Evolutionary conservation across 1,140 invertebrate genomes (phyloP).

Genomic region (Scaptomyza hsui): DNA sequence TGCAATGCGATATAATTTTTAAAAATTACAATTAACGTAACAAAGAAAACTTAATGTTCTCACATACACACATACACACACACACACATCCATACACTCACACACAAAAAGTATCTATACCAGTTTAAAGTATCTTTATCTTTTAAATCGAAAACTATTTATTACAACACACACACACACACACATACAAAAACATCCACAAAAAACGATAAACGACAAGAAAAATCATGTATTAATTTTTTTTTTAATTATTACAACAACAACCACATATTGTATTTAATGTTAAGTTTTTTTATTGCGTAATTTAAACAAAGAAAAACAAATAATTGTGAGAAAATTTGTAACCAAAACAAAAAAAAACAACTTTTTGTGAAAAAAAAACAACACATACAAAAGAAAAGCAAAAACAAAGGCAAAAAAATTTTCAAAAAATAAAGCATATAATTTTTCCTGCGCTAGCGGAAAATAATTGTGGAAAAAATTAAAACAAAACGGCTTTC

Average conservation of each 20-base stretch:
- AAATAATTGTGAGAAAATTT: constrained; percentile 80
- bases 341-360: constrained; percentile 70
- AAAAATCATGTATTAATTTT: constrained; percentile 78
- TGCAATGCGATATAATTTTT: constrained; percentile 78
- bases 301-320: constrained; percentile 49
- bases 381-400: constrained; percentile 54
- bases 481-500: constrained; percentile 79
- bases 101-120: constrained; percentile 74
- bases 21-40: constrained; percentile 71
- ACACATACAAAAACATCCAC: constrained; percentile 44
- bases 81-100: constrained; percentile 40
- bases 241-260: constrained; percentile 65
- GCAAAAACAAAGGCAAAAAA: constrained; percentile 54
- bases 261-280: constrained; percentile 77
- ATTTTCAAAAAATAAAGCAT: constrained; percentile 79
- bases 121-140: constrained; percentile 49
- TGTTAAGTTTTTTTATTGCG: constrained; percentile 81
- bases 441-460: constrained; percentile 79
- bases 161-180: constrained; percentile 54
- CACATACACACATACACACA: constrained; percentile 49
- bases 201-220: constrained; percentile 60
- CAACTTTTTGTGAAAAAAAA: constrained; percentile 52
- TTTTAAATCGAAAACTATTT: constrained; percentile 72
- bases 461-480: constrained; percentile 81
- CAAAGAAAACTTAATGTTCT: constrained; percentile 74